Percentiles rank a stretch among this genome's conserved stretches.
Conservation (phyloP, 2,797 vertebrate genomes). For the Oreonectes daqikongensis region DNA sequence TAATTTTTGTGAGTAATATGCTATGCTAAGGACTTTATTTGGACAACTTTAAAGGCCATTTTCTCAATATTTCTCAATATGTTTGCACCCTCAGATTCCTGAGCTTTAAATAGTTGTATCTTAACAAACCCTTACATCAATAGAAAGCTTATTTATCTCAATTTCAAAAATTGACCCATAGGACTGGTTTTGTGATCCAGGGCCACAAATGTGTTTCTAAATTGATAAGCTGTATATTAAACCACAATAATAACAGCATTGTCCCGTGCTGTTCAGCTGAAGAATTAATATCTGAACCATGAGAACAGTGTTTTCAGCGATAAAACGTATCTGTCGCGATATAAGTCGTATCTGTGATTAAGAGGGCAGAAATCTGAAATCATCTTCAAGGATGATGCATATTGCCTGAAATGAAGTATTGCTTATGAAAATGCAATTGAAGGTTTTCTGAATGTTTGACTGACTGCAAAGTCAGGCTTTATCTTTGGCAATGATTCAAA, state of each 20-base stretch:
- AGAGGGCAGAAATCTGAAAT: neutral
- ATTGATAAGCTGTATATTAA: neutral
- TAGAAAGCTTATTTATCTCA: too few relatives aligned
- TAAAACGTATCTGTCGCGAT: too few relatives aligned
- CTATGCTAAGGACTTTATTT: too few relatives aligned
- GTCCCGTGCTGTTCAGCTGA: neutral
- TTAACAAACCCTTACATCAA: too few relatives aligned
- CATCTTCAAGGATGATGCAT: neutral
- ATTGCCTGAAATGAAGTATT: conserved; percentile 14
- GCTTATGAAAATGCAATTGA: conserved; percentile 16
- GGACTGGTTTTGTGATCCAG: too few relatives aligned
- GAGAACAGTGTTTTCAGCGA: neutral
- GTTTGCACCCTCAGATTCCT: too few relatives aligned
- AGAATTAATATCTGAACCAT: conserved; percentile 3
- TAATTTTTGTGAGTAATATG: too few relatives aligned
- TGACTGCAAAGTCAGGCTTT: conserved; percentile 4
- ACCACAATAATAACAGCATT: neutral
- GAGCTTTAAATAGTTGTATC: too few relatives aligned
- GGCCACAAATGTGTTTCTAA: too few relatives aligned
- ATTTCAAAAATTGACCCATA: too few relatives aligned
- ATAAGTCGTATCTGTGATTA: neutral
- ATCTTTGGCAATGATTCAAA: conserved; percentile 25
- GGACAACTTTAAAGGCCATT: too few relatives aligned
- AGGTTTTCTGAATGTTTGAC: neutral
- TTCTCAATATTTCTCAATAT: too few relatives aligned